These are phyloP conservation scores for Beris morrisii DNA, from an alignment of 2,888 invertebrate species.

Conservation along the genomic window DNA sequence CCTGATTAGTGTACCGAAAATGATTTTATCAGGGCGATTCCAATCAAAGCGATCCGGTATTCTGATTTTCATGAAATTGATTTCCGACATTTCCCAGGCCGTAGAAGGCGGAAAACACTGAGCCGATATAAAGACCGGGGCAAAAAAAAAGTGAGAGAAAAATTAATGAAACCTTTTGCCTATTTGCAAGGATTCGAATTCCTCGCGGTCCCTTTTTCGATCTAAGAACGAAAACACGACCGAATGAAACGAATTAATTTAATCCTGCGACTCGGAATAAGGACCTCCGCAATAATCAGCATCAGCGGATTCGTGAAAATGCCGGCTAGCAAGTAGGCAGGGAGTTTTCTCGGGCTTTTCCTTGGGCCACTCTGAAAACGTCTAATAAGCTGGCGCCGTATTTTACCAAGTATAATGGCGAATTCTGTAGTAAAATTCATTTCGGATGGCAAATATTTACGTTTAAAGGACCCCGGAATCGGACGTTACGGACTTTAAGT, in stretches of 20 bases:
- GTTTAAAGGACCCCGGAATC: neutral
- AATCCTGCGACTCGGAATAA: slow-evolving; percentile 19
- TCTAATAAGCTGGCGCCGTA: slow-evolving; percentile 22
- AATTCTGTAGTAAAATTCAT: slow-evolving; percentile 12
- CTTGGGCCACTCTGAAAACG: neutral
- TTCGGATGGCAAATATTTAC: slow-evolving; percentile 18
- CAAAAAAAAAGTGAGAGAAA: slow-evolving; percentile 1
- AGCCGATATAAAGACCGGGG: neutral
- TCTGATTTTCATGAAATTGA: slow-evolving; percentile 29
- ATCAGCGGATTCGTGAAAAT: slow-evolving; percentile 6
- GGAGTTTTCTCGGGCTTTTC: no score
- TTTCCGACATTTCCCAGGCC: slow-evolving; percentile 17
- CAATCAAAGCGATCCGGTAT: slow-evolving; percentile 1
- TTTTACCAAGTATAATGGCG: slow-evolving; percentile 20
- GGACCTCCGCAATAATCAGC: slow-evolving; percentile 23
- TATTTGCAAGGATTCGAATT: slow-evolving; percentile 10
- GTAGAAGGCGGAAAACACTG: neutral
- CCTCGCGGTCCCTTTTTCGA: neutral
- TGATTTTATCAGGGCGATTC: slow-evolving; percentile 12
- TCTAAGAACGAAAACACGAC: neutral
- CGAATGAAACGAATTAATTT: slow-evolving; percentile 27
- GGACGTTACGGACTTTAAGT: slow-evolving; percentile 1
- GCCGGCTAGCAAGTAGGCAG: neutral
- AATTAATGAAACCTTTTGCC: slow-evolving; percentile 18
- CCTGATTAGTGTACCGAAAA: slow-evolving; percentile 20